Percentiles rank a stretch among this genome's conserved stretches.
These are phyloP conservation scores for Lutraria lutraria DNA, from an alignment of 2,888 invertebrate species.

Conservation along the genomic window DNA sequence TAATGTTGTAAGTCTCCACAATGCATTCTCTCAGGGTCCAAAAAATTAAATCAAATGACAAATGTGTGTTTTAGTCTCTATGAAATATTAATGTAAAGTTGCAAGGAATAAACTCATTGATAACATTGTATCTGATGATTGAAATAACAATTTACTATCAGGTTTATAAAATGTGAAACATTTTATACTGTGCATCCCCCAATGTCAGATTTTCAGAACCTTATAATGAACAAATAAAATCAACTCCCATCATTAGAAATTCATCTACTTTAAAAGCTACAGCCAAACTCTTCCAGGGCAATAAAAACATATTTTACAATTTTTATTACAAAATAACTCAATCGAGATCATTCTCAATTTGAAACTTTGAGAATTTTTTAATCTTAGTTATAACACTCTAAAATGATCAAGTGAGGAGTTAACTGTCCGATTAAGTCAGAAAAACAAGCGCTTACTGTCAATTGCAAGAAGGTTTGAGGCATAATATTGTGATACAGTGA, in stretches of 20 bases:
- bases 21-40: neutral
- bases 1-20: no score
- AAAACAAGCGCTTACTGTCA: no score
- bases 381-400: no score
- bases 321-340: no score
- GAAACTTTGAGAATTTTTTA: no score
- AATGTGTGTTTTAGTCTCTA: neutral
- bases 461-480: no score
- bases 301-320: no score
- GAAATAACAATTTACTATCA: neutral
- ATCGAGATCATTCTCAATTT: no score
- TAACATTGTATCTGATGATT: neutral
- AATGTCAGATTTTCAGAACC: neutral
- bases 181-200: neutral
- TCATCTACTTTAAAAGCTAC: neutral
- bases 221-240: neutral
- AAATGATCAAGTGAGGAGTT: no score
- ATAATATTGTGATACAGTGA: no score
- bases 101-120: conserved; percentile 8
- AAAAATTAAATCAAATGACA: conserved; percentile 14
- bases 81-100: conserved; percentile 15
- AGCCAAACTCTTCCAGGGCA: no score
- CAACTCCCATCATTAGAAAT: neutral
- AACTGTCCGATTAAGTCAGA: no score
- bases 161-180: neutral